These are phyloP conservation scores for Nasonia vitripennis DNA, from an alignment of 1,140 invertebrate genomes.

Conservation along the genomic window DNA sequence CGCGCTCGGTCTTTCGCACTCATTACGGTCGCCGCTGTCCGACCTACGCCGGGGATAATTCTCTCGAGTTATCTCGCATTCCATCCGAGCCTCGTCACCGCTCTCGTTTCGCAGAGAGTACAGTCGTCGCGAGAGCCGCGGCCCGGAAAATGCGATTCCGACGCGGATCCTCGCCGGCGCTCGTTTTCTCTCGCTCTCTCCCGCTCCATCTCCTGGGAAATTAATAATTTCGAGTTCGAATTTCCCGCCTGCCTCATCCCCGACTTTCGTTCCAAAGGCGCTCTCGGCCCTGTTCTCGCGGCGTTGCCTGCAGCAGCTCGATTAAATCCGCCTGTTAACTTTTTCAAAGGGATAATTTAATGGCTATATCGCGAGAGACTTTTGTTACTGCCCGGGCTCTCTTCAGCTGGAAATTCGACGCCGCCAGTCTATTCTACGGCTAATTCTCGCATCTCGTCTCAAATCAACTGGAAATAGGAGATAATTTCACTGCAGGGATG, in stretches of 20 bases:
- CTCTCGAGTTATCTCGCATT: constrained; percentile 70
- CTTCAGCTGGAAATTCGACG: no score
- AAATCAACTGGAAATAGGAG: no score
- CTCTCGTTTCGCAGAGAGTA: constrained; percentile 55
- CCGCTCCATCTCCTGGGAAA: constrained; percentile 13
- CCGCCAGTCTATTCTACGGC: no score
- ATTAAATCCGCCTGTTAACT: constrained; percentile 20
- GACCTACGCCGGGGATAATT: constrained; percentile 55
- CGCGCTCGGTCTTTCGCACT: neutral
- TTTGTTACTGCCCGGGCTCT: neutral
- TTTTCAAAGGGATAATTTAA: neutral
- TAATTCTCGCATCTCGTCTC: no score
- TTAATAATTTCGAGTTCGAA: constrained; percentile 25
- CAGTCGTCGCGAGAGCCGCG: neutral
- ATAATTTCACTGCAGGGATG: no score
- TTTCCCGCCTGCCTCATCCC: neutral
- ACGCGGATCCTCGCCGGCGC: neutral
- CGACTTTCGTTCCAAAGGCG: neutral
- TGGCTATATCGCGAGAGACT: neutral
- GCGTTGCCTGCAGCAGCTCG: neutral
- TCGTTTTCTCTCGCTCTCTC: no score
- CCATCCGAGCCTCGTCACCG: constrained; percentile 66
- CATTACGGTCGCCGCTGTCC: neutral
- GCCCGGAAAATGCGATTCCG: constrained; percentile 44
- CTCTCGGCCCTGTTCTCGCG: neutral